Evolutionary conservation across 2,797 vertebrate genomes (phyloP).

Genomic region (Myripristis murdjan): DNA sequence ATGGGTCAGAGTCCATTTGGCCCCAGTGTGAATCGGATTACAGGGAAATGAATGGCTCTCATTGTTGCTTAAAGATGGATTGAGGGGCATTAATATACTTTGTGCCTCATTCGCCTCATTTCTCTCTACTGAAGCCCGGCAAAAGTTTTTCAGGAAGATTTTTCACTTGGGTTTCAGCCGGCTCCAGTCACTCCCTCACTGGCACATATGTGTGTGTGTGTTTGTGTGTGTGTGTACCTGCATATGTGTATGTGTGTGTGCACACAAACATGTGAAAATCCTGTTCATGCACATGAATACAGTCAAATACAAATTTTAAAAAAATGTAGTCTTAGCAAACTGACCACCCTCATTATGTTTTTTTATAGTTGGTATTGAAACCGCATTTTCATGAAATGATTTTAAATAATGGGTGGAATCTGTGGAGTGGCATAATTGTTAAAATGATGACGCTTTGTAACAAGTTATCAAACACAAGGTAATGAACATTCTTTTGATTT

Average conservation of each 20-base stretch:
- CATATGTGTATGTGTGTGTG: background rate
- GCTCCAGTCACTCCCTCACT: background rate
- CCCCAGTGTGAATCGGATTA: conserved; percentile 73
- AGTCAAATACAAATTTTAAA: no score
- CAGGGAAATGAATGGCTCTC: conserved; percentile 70
- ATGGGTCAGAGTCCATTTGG: conserved; percentile 75
- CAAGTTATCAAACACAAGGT: background rate
- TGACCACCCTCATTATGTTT: background rate
- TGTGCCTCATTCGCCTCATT: conserved; percentile 35
- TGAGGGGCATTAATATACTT: conserved; percentile 54
- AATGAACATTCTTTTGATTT: background rate
- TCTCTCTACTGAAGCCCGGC: background rate
- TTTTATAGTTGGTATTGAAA: background rate
- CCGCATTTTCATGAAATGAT: background rate
- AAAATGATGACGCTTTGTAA: background rate
- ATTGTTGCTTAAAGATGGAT: conserved; percentile 75
- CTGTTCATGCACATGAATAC: background rate
- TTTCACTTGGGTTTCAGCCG: background rate
- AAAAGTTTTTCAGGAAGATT: conserved; percentile 32
- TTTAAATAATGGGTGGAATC: background rate
- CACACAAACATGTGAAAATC: background rate
- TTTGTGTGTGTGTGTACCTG: background rate
- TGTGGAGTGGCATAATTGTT: background rate
- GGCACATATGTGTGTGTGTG: no score
- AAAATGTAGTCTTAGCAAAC: conserved; percentile 4